Conservation (phyloP, 2,888 invertebrate genomes). For the Oligia latruncula region DNA sequence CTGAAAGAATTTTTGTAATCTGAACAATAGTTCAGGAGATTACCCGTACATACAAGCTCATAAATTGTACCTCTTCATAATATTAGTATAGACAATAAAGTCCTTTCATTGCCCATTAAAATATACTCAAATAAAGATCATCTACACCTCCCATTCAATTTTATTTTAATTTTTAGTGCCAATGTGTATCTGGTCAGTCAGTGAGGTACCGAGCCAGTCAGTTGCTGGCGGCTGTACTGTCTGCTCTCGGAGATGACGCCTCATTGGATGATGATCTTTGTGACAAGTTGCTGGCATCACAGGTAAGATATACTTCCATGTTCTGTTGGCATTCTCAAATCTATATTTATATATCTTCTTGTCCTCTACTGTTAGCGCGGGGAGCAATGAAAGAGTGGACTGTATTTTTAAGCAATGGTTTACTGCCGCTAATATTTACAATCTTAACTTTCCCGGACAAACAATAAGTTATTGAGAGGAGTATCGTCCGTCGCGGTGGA, state of each 20-base stretch:
- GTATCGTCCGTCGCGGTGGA: no score
- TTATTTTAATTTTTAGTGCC: conserved; percentile 76
- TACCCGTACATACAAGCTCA: neutral
- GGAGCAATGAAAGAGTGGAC: no score
- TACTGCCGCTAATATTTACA: no score
- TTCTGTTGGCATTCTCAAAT: neutral
- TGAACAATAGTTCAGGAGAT: neutral
- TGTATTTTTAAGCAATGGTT: no score
- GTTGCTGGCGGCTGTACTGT: conserved; percentile 93
- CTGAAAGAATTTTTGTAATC: neutral
- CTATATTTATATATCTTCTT: no score
- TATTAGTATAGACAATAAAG: neutral
- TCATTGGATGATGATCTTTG: conserved; percentile 94
- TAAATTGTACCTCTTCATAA: neutral
- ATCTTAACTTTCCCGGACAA: no score
- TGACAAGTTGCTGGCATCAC: conserved; percentile 92
- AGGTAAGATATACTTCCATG: conserved; percentile 82
- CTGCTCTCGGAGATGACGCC: conserved; percentile 93
- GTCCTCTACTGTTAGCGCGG: no score
- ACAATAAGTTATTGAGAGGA: no score
- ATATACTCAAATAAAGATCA: neutral
- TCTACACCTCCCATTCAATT: neutral
- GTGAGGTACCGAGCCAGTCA: conserved; percentile 94
- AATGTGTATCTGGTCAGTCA: conserved; percentile 87
- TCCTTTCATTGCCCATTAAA: neutral